These are phyloP conservation scores for Coelopa pilipes DNA, from an alignment of 2,888 invertebrate species.

Conservation along the genomic window DNA sequence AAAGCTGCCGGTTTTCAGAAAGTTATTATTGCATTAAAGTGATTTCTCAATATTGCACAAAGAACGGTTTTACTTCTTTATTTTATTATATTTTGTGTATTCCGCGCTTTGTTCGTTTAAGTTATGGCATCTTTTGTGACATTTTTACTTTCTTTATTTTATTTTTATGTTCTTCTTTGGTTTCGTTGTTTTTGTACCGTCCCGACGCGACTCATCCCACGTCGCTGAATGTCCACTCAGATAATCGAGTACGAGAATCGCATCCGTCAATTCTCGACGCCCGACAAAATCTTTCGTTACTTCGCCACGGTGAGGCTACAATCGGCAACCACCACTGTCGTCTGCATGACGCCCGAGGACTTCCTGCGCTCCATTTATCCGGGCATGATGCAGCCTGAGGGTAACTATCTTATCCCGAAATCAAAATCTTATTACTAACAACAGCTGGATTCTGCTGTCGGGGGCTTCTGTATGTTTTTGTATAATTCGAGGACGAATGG, in stretches of 20 bases:
- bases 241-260: slow-evolving; percentile 99
- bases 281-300: slow-evolving; percentile 98
- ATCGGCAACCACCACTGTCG: slow-evolving; percentile 74
- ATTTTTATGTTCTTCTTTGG: slow-evolving; percentile 46
- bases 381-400: slow-evolving; percentile 96
- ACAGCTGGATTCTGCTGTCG: not conserved
- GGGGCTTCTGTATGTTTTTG: too few relatives aligned
- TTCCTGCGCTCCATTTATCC: slow-evolving; percentile 96
- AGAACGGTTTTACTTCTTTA: not conserved
- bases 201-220: not conserved
- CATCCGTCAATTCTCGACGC: slow-evolving; percentile 94
- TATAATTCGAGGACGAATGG: too few relatives aligned
- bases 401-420: slow-evolving; percentile 70
- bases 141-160: slow-evolving; percentile 41
- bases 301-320: slow-evolving; percentile 93
- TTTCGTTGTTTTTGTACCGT: slow-evolving; percentile 37
- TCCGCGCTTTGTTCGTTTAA: not conserved
- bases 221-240: slow-evolving; percentile 67
- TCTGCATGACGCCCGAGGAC: slow-evolving; percentile 98
- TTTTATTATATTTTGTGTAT: not conserved
- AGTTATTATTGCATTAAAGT: not conserved
- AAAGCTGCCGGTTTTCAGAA: too few relatives aligned
- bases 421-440: not conserved
- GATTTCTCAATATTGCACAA: not conserved
- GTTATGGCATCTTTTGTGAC: slow-evolving; percentile 33